These are phyloP conservation scores for Leptopilina syphax DNA, from an alignment of 2,888 invertebrate genomes.

Conservation along the genomic window DNA sequence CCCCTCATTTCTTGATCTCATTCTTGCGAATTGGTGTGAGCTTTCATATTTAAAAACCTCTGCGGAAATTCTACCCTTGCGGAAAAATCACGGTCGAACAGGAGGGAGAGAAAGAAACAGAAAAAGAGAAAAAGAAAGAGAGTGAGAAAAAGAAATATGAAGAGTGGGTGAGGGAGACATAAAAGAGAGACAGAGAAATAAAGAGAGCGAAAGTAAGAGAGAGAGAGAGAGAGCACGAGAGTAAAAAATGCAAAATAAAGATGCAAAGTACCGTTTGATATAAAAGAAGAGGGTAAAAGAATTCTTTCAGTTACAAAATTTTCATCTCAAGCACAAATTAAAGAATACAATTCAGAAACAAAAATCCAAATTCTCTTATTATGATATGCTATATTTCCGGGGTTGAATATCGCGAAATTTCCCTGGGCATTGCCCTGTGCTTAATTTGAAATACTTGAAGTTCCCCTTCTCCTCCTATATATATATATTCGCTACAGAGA, in stretches of 20 bases:
- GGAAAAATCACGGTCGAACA: conserved; percentile 32
- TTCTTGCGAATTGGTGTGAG: conserved; percentile 30
- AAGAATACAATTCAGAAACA: conserved; percentile 41
- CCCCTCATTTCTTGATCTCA: conserved; percentile 31
- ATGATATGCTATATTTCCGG: conserved; percentile 45
- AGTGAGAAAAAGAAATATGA: neutral
- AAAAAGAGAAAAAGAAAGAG: conserved; percentile 45
- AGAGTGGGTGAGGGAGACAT: no score
- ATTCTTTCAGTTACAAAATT: conserved; percentile 56
- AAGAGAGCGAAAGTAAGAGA: conserved; percentile 34
- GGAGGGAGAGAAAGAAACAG: conserved; percentile 26
- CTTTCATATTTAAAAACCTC: conserved; percentile 51
- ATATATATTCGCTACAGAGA: conserved; percentile 28
- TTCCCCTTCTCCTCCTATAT: conserved; percentile 40
- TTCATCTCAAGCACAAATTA: conserved; percentile 56
- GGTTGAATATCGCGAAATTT: conserved; percentile 60
- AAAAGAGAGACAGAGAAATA: conserved; percentile 36
- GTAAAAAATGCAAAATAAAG: conserved; percentile 46
- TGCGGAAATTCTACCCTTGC: conserved; percentile 42
- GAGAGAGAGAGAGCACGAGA: neutral
- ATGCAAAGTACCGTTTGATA: conserved; percentile 42
- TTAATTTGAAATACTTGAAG: conserved; percentile 61
- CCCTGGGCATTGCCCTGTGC: conserved; percentile 51
- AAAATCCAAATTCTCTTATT: conserved; percentile 47
- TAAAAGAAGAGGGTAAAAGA: conserved; percentile 52